Conservation (phyloP, 1,140 invertebrate species). For the Cecropterus lyciades region DNA sequence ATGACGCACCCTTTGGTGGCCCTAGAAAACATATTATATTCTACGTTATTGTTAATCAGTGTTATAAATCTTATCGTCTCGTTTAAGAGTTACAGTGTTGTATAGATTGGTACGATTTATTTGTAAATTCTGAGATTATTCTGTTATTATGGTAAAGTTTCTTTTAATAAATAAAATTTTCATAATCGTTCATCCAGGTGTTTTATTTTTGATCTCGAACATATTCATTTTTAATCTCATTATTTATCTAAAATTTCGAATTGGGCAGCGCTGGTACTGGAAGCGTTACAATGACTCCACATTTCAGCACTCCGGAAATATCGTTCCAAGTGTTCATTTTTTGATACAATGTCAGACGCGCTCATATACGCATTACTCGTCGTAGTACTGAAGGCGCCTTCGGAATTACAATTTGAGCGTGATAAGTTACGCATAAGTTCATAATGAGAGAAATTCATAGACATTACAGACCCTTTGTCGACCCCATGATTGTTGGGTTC, state of each 20-base stretch:
- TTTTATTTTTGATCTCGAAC: constrained; percentile 56
- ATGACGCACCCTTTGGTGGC: constrained; percentile 62
- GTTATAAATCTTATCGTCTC: constrained; percentile 81
- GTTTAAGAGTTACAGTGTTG: constrained; percentile 83
- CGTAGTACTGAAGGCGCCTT: constrained; percentile 57
- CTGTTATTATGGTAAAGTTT: constrained; percentile 81
- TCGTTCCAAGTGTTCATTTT: constrained; percentile 68
- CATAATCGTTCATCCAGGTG: constrained; percentile 75
- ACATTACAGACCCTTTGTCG: constrained; percentile 63
- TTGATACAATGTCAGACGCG: constrained; percentile 48
- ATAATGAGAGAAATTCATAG: constrained; percentile 75
- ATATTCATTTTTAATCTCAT: background rate
- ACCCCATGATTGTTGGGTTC: constrained; percentile 39
- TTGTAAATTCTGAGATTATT: constrained; percentile 81
- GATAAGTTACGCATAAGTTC: constrained; percentile 73
- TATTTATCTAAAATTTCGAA: constrained; percentile 4
- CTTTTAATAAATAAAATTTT: constrained; percentile 83
- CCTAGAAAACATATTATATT: constrained; percentile 73
- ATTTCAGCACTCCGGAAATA: constrained; percentile 71
- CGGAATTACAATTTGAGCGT: constrained; percentile 61
- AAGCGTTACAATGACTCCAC: constrained; percentile 49
- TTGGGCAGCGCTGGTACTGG: constrained; percentile 37
- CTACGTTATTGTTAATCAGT: constrained; percentile 82
- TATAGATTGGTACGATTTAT: constrained; percentile 81
- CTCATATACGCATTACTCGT: constrained; percentile 47